These are phyloP conservation scores for Drosophila falleni DNA, from an alignment of 2,888 invertebrate species.

Conservation along the genomic window DNA sequence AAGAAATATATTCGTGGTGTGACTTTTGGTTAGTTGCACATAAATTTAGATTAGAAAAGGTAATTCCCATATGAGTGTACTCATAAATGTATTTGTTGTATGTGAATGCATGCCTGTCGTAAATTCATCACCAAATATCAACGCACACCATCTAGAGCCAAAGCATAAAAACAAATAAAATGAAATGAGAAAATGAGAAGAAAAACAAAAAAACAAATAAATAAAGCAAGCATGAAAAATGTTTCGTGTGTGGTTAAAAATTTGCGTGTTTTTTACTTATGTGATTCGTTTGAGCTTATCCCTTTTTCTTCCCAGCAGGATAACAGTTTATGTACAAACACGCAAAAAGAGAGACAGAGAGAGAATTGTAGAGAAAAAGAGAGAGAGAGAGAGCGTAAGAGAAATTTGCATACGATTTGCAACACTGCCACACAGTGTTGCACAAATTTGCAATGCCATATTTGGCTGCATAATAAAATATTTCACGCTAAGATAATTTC, in stretches of 20 bases:
- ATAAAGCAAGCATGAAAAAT: constrained; percentile 60
- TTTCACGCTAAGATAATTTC: constrained; percentile 48
- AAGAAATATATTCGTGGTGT: constrained; percentile 11
- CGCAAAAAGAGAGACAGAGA: constrained; percentile 3
- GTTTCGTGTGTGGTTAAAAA: constrained; percentile 61
- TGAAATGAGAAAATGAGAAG: constrained; percentile 29
- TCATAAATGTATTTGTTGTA: constrained; percentile 1
- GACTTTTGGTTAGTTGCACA: constrained; percentile 61
- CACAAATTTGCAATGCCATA: constrained; percentile 21
- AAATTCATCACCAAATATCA: constrained; percentile 66
- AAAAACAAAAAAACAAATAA: constrained; percentile 54
- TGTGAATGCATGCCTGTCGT: constrained; percentile 60
- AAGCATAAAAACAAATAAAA: constrained; percentile 25
- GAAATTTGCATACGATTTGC: constrained; percentile 20
- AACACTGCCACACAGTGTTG: constrained; percentile 35
- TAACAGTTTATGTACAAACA: constrained; percentile 11
- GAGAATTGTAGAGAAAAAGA: too few relatives aligned
- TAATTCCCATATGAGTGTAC: constrained; percentile 25
- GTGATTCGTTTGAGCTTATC: constrained; percentile 44
- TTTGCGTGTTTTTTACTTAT: constrained; percentile 57
- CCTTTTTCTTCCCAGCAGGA: constrained; percentile 26
- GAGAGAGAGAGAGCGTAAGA: constrained; percentile 1
- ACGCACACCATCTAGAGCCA: constrained; percentile 57
- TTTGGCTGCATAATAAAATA: constrained; percentile 38
- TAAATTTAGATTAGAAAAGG: constrained; percentile 66